Conservation (phyloP, 2,888 invertebrate genomes). For the Hybos culiciformis region DNA sequence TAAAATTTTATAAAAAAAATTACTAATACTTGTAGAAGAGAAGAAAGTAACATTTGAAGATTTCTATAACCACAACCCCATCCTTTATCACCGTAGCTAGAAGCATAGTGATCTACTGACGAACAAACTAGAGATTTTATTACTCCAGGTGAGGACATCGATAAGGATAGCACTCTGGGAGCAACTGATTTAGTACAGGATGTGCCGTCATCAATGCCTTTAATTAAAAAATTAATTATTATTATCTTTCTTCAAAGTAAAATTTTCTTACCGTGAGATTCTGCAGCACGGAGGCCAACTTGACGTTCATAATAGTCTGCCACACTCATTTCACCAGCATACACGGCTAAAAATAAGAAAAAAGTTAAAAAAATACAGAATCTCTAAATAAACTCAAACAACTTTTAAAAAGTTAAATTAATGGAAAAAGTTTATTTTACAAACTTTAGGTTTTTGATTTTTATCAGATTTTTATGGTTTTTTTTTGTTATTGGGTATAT, state of each 20-base stretch:
- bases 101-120: constrained; percentile 73
- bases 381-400: no score
- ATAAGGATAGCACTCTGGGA: constrained; percentile 19
- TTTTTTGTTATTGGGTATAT: no score
- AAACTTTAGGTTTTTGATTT: no score
- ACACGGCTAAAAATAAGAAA: no score
- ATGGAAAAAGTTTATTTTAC: no score
- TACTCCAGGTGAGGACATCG: constrained; percentile 28
- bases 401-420: no score
- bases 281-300: constrained; percentile 58
- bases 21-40: constrained; percentile 41
- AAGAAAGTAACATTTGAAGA: constrained; percentile 83
- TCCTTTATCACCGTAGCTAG: constrained; percentile 76
- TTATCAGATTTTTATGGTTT: no score
- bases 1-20: constrained; percentile 2
- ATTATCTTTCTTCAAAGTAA: no score
- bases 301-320: constrained; percentile 75
- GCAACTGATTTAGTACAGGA: constrained; percentile 55
- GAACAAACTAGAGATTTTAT: constrained; percentile 61
- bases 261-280: constrained; percentile 63
- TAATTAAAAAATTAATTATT: no score
- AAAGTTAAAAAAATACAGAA: no score
- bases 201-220: constrained; percentile 68
- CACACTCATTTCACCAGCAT: constrained; percentile 72
- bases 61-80: constrained; percentile 91